Evolutionary conservation across 2,888 invertebrate genomes (phyloP), one percentile per base, ranked within the genome.

Genomic region (Thysanoteuthis rhombus): DNA sequence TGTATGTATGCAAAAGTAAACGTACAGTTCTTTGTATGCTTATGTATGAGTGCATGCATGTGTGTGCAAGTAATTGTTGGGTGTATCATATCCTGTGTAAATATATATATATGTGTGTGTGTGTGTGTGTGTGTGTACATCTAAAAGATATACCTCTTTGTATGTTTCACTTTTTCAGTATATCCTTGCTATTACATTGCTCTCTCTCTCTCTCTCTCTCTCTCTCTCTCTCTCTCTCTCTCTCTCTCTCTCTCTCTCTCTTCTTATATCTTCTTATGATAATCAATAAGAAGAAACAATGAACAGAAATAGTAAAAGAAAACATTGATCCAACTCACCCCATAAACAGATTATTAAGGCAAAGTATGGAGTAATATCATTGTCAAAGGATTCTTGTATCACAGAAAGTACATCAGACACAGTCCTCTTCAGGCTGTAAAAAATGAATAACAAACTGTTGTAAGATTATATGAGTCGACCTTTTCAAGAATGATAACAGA

Each of bases 331-430:
- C 40, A 32, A 95, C 96, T 95, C 95, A 97, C 97, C 97, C 97
- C 97, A 97, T 42, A 97, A 95, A 94, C 97, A 97, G 39, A 97
- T 97, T 92, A 97, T 96, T 89, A 97, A 95, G 8, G 97, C 97
- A 95, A 97, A 97, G 94, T 95, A 97, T 89, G 97, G 97, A 42
- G 97, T 97, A 93, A 97, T 95, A 91, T 96, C 96, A 94, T 97
- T 97, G 95, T 97, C 97, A 96, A 97, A 97, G 0, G 97, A 96
- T 93, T 96, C 95, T 94, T 97, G 97, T 40, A 97, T 95, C 52
- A 96, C 94, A 47, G 95, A 95, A 47, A 97, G 95, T 8, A 96
- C 94, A 91, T 96, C 95, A 16, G 95, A 94, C 93, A 96, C 94
- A 32, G 94, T 94, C 45, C 94, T 94, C 52, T 95, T 95, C 19